These are phyloP conservation scores for Thymelicus lineola DNA, from an alignment of 2,888 invertebrate species.

Conservation along the genomic window DNA sequence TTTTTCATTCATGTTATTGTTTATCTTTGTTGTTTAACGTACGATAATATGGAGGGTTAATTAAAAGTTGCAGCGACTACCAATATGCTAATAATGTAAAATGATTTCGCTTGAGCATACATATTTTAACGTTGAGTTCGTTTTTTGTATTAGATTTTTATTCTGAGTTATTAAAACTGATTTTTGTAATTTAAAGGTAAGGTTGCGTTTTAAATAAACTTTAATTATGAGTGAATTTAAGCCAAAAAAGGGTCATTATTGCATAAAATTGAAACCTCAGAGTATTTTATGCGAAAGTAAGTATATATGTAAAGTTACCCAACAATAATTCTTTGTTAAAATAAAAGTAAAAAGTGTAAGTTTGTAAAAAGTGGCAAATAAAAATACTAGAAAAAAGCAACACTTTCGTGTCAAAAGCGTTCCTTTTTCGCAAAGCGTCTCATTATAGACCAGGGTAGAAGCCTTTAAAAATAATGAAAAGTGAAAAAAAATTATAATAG, in stretches of 20 bases:
- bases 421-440: slow-evolving; percentile 20
- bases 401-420: slow-evolving; percentile 18
- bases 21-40: slow-evolving; percentile 48
- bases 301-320: no score
- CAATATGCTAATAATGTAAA: slow-evolving; percentile 34
- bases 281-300: no score
- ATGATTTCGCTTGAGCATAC: slow-evolving; percentile 9
- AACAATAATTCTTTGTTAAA: background rate
- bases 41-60: slow-evolving; percentile 36
- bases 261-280: no score
- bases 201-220: no score
- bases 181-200: no score
- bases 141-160: slow-evolving; percentile 22
- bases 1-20: slow-evolving; percentile 59
- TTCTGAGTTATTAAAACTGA: no score
- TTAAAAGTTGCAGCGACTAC: slow-evolving; percentile 31
- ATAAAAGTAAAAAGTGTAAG: no score
- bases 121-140: slow-evolving; percentile 10
- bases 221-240: no score
- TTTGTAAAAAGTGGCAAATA: slow-evolving; percentile 14
- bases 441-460: no score
- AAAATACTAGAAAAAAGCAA: slow-evolving; percentile 18
- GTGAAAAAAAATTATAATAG: no score
- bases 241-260: no score
- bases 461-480: no score